Base-by-base conservation (phyloP, 1,140 invertebrate species). In the Drosophila pachea region DNA sequence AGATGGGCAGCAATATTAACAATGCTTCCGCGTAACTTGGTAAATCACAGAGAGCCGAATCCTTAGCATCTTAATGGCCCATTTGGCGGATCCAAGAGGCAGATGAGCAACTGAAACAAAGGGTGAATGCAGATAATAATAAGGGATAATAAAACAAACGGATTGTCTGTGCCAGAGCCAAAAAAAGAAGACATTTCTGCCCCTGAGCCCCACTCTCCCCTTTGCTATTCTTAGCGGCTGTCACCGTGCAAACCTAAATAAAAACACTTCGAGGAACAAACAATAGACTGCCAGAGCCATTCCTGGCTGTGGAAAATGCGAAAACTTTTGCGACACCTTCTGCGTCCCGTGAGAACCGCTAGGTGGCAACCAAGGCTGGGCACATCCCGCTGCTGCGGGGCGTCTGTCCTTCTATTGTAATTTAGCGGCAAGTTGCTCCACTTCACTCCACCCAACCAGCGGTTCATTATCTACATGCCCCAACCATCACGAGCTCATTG, bases 41-140 rank as follows among this genome's bases (percentile, higher is more conserved):
- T 84, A 84, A 83, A 83, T 83, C 79, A 84, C 64, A 55, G 36
- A 84, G 78, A 83, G 70, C 69, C 79, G 69, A 79, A 84, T 83
- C 79, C 74, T 86, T 87, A 78, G 75, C 82, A 87, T 86, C 83
- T 87, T 87, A 87, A 87, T 78, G 83, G 83, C 78, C 83, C 83
- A 87, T 87, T 86, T 86, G 76, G 78, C 78, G 50, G 43, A 45
- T 4, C 4, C n/a, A 50, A n/a, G 29, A n/a, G 42, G 43, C 42
- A 38, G 16, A 55, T 4, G 7, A 76, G 62, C 60, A 66, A 71
- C 73, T 70, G 60, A 74, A 55, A 73, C 62, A 74, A 81, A 67
- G 69, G 11, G 35, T 50, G 49, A 32, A 33, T 35, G 32, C 32
- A 65, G 74, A 66, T 64, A 68, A 73, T 71, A 78, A 83, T 78